phyloP scores from a whole-genome alignment of 2,888 invertebrate species.

The Chrysina gloriosa region DNA sequence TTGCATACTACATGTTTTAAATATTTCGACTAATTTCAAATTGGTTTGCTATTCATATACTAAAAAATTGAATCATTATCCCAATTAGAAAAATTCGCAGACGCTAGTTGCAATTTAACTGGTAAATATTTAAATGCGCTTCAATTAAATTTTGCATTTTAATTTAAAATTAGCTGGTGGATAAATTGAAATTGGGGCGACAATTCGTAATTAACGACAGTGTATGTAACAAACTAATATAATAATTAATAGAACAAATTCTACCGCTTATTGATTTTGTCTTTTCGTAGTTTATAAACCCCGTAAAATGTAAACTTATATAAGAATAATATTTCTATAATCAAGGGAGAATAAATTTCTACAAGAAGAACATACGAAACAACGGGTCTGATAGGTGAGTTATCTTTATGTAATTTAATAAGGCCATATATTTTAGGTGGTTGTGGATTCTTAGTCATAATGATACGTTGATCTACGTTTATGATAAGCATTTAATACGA shows the following conservation, averaged over 20 bases:
- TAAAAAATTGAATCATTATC: constrained; percentile 16
- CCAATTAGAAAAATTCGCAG: background rate
- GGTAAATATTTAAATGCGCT: constrained; percentile 30
- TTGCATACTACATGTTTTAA: constrained; percentile 14
- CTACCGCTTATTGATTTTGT: too few relatives aligned
- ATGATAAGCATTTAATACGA: too few relatives aligned
- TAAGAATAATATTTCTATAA: too few relatives aligned
- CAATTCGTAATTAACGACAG: background rate
- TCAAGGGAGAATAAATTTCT: too few relatives aligned
- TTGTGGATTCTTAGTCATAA: too few relatives aligned
- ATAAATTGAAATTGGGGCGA: constrained; percentile 10
- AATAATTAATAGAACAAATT: background rate
- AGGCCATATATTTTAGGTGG: too few relatives aligned
- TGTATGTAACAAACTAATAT: background rate
- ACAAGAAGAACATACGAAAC: too few relatives aligned
- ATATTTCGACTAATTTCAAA: constrained; percentile 32
- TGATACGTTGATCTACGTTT: too few relatives aligned
- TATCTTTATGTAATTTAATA: too few relatives aligned
- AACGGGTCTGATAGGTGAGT: too few relatives aligned
- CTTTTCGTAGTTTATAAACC: too few relatives aligned
- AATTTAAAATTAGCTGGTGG: constrained; percentile 10
- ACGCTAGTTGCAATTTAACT: background rate
- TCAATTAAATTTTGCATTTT: constrained; percentile 39
- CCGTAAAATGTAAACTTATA: too few relatives aligned
- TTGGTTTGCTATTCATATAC: constrained; percentile 2